A percentile compares a stretch with the other conserved stretches of the same genome.
phyloP scores from a whole-genome alignment of 1,140 invertebrate genomes.

The Sitophilus oryzae region DNA sequence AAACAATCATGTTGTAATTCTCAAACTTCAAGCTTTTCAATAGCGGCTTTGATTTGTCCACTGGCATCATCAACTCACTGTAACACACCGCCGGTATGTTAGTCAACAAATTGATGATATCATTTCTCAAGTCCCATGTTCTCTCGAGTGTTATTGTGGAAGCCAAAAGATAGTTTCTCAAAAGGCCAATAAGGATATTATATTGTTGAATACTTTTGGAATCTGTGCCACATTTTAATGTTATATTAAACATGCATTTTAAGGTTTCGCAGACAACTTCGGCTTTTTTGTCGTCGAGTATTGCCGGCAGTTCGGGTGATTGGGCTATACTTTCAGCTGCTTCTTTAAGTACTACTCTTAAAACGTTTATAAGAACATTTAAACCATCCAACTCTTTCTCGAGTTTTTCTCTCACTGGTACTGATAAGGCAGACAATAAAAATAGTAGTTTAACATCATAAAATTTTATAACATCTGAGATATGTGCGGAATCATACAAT shows the following conservation, averaged over 20 bases:
- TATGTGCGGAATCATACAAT: slow-evolving; percentile 44
- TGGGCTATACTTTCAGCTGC: slow-evolving; percentile 22
- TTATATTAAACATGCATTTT: slow-evolving; percentile 86
- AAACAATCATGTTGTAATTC: slow-evolving; percentile 40
- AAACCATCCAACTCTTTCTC: slow-evolving; percentile 75
- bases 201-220: slow-evolving; percentile 69
- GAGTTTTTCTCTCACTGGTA: slow-evolving; percentile 63
- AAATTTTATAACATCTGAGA: slow-evolving; percentile 68
- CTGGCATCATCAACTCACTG: slow-evolving; percentile 41
- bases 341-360: slow-evolving; percentile 66
- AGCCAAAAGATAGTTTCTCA: slow-evolving; percentile 65
- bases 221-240: slow-evolving; percentile 50
- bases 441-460: slow-evolving; percentile 88
- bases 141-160: slow-evolving; percentile 55
- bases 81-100: slow-evolving; percentile 47
- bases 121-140: slow-evolving; percentile 66
- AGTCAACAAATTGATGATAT: slow-evolving; percentile 57
- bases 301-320: slow-evolving; percentile 19
- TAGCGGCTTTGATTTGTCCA: slow-evolving; percentile 30
- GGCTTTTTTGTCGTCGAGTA: slow-evolving; percentile 52
- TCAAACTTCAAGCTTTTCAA: slow-evolving; percentile 48
- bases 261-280: slow-evolving; percentile 76
- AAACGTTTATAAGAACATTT: slow-evolving; percentile 69
- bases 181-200: slow-evolving; percentile 63
- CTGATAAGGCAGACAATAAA: slow-evolving; percentile 75